phyloP scores from a whole-genome alignment of 2,113 vertebrate genomes.

The Noctilio leporinus region DNA sequence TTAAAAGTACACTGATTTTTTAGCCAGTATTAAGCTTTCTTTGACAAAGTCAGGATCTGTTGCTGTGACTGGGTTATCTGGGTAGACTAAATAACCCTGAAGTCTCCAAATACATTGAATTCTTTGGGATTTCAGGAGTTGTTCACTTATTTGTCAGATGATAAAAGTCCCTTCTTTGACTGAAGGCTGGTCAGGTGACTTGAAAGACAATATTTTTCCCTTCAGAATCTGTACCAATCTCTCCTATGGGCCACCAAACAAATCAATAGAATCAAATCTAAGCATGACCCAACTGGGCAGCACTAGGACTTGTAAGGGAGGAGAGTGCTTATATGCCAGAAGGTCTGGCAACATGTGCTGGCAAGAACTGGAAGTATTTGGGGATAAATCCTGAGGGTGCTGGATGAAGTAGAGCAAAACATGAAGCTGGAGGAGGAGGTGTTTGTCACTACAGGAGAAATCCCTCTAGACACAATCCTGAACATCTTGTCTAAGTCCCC shows the following conservation, averaged over 20 bases:
- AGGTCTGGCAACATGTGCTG: too few species aligned
- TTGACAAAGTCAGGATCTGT: neutral
- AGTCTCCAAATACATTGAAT: neutral
- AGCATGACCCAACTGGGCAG: neutral
- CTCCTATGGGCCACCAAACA: neutral
- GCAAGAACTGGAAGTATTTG: neutral
- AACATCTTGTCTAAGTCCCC: neutral
- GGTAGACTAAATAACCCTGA: neutral
- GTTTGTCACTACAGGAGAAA: neutral
- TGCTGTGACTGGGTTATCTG: neutral
- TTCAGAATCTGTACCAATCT: neutral
- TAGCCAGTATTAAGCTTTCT: neutral
- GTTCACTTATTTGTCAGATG: neutral
- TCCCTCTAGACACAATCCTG: neutral
- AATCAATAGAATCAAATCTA: neutral
- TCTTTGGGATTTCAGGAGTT: neutral
- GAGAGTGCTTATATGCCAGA: neutral
- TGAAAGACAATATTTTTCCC: neutral
- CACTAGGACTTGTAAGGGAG: neutral
- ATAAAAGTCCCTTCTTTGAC: neutral
- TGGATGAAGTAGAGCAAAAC: neutral
- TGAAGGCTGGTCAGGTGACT: neutral
- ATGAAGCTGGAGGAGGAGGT: neutral
- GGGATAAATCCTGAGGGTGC: neutral
- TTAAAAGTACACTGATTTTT: neutral